A percentile compares a stretch with the other conserved stretches of the same genome.
phyloP scores from a whole-genome alignment of 2,113 vertebrate species.

The Sterna hirundo region DNA sequence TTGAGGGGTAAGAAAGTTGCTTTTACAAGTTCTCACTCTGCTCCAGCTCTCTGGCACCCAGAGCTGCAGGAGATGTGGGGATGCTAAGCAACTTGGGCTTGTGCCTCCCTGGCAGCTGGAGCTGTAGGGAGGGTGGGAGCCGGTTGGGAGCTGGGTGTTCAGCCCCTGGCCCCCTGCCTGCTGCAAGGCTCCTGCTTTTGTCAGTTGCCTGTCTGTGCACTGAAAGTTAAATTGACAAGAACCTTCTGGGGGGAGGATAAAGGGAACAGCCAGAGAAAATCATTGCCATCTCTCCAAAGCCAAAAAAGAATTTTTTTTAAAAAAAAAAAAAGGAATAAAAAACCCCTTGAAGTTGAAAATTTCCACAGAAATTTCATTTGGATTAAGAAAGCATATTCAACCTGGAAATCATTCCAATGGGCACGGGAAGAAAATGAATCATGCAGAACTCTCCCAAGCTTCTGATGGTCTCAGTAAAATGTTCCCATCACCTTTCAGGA shows the following conservation, averaged over 20 bases:
- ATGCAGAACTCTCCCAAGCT: not conserved
- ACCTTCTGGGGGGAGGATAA: not conserved
- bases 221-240: not conserved
- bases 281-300: not conserved
- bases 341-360: not conserved
- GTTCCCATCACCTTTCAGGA: not conserved
- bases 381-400: not conserved
- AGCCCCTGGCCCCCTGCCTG: conserved; percentile 18
- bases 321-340: too few species aligned
- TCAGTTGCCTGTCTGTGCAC: not conserved
- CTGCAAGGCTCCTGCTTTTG: not conserved
- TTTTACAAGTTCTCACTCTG: conserved; percentile 26
- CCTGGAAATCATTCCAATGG: not conserved
- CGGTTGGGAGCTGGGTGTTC: not conserved
- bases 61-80: conserved; percentile 9
- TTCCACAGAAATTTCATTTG: not conserved
- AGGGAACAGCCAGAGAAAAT: not conserved
- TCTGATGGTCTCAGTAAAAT: not conserved
- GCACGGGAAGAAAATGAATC: not conserved
- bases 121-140: not conserved
- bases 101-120: conserved; percentile 48
- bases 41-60: conserved; percentile 9
- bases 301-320: not conserved
- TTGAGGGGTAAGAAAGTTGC: not conserved
- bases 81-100: conserved; percentile 28